A percentile compares a stretch with the other conserved stretches of the same genome.
phyloP scores from a whole-genome alignment of 2,888 invertebrate species.

The Melieria crassipennis region DNA sequence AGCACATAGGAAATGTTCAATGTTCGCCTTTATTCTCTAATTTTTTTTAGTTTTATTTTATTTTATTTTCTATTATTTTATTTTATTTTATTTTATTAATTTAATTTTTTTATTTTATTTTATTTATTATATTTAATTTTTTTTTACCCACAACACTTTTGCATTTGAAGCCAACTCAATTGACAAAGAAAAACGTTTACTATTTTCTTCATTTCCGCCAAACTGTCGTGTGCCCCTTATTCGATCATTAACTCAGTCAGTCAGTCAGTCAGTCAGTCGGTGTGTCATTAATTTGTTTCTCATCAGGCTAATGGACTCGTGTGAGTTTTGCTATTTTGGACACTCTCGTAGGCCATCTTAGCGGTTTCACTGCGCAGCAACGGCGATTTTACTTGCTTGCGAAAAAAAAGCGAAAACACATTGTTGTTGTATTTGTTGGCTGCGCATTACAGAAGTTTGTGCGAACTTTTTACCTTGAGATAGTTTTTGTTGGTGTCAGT shows the following conservation, averaged over 20 bases:
- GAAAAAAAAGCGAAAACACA: background rate
- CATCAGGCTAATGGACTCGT: slow-evolving; percentile 23
- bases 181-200: too few species aligned
- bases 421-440: background rate
- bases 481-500: too few species aligned
- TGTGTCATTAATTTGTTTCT: background rate
- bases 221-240: too few species aligned
- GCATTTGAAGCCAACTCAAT: too few species aligned
- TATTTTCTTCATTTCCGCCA: too few species aligned
- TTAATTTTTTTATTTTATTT: slow-evolving; percentile 8
- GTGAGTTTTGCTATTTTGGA: background rate
- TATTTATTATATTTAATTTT: slow-evolving; percentile 25
- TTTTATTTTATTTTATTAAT: background rate
- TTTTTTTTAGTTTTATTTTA: too few species aligned
- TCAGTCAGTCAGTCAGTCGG: too few species aligned
- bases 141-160: background rate
- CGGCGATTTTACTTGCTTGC: background rate
- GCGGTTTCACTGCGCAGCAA: background rate
- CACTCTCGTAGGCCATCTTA: background rate
- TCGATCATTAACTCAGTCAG: too few species aligned
- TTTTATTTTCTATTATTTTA: too few species aligned
- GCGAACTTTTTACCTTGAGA: too few species aligned
- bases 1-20: too few species aligned
- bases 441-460: background rate
- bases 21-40: too few species aligned